Evolutionary conservation across 2,797 vertebrate species (phyloP).

Genomic region (Falco rusticolus): DNA sequence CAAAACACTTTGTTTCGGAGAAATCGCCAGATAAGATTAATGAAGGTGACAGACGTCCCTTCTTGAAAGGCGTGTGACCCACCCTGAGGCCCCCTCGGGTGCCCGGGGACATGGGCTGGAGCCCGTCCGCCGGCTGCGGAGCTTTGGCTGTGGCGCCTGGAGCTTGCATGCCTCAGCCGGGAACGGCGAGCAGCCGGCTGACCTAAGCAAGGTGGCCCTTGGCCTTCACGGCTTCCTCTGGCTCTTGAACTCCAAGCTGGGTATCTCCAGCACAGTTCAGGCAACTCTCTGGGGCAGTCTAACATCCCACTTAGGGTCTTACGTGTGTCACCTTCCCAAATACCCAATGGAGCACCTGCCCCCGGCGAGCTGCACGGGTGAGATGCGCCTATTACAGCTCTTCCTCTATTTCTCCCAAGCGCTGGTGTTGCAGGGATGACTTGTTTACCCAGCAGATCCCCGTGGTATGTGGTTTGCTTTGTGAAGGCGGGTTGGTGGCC

Average conservation of each 20-base stretch:
- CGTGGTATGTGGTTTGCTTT: neutral
- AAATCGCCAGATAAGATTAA: neutral
- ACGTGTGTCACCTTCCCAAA: neutral
- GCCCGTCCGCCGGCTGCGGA: neutral
- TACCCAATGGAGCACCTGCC: neutral
- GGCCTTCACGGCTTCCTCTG: neutral
- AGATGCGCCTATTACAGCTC: neutral
- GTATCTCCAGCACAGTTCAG: neutral
- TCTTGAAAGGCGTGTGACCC: neutral
- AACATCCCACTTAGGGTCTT: neutral
- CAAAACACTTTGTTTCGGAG: neutral
- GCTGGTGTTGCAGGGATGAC: neutral
- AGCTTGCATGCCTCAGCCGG: accelerated
- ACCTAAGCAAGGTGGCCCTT: neutral
- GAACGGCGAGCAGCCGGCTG: neutral
- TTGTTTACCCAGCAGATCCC: neutral
- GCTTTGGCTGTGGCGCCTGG: neutral
- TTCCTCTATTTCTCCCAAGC: neutral
- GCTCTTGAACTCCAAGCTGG: neutral
- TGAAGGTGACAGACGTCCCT: neutral
- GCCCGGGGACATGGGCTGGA: accelerated
- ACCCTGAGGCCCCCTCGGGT: accelerated
- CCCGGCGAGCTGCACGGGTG: accelerated
- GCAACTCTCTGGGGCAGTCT: neutral
- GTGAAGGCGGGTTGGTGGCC: neutral